Evolutionary conservation across 2,888 invertebrate genomes (phyloP).

Genomic region (Limenitis arthemis): DNA sequence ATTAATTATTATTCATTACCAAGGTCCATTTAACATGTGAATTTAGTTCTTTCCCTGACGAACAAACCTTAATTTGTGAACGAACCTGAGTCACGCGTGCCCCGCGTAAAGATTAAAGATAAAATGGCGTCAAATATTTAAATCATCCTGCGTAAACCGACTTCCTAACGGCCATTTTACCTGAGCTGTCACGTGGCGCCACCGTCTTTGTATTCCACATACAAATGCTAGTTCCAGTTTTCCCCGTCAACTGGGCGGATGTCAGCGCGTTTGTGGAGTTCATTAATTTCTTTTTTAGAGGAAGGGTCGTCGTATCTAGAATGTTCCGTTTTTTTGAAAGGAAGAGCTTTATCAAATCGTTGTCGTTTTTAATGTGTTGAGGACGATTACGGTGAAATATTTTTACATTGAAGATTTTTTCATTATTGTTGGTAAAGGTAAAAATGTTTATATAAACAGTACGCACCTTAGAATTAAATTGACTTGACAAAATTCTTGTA

Average conservation of each 20-base stretch:
- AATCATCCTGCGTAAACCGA: slow-evolving; percentile 45
- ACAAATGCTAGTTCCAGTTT: slow-evolving; percentile 20
- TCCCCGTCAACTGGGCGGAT: slow-evolving; percentile 30
- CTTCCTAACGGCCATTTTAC: slow-evolving; percentile 39
- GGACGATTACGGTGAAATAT: neutral
- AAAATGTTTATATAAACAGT: no score
- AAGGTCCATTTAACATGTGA: slow-evolving; percentile 4
- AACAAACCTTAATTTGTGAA: slow-evolving; percentile 25
- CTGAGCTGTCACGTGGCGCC: slow-evolving; percentile 31
- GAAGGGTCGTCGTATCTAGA: slow-evolving; percentile 30
- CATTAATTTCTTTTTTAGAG: slow-evolving; percentile 56
- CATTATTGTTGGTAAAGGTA: no score
- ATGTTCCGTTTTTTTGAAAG: neutral
- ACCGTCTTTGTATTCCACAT: slow-evolving; percentile 7
- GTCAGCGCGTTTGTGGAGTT: slow-evolving; percentile 39
- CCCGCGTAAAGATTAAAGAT: slow-evolving; percentile 57
- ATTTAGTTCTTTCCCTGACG: slow-evolving; percentile 1
- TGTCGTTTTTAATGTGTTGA: neutral
- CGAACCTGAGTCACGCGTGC: slow-evolving; percentile 37
- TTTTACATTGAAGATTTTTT: no score
- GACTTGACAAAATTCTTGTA: no score
- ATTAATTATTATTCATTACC: no score
- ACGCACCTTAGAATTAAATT: no score
- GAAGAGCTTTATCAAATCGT: slow-evolving; percentile 1
- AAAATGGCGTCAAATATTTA: slow-evolving; percentile 56